Evolutionary conservation across 2,113 vertebrate species (phyloP), one percentile per base, ranked within the genome.

Genomic region (Heliornis fulica): DNA sequence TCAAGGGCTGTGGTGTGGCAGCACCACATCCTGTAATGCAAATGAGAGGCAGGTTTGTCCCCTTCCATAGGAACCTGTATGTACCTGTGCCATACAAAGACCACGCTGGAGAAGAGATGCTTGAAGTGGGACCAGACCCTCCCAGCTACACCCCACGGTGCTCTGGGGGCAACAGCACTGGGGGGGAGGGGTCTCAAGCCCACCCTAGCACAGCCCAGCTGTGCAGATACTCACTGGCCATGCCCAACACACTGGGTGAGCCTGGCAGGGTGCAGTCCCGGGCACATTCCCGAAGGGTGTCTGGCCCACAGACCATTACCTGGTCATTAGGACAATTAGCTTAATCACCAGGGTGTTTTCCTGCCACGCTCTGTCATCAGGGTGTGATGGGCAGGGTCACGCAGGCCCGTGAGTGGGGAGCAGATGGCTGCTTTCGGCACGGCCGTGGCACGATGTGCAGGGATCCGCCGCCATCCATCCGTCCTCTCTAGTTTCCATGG

Each of bases 401-500:
- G 31, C 1, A 41, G 71, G 50, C 32, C 2, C 12, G 38, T 18
- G 50, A 64, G 71, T 16, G 48, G 65, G 66, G 83, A 90, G 93
- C 63, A 64, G 81, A 20, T 45, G 38, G 54, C 38, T 57, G 64
- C 64, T 32, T 41, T 59, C 84, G 0, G 0, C 63, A 21, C 7
- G 15, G 68, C 65, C 12, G 41, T 94, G 84, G 91, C 90, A 46
- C n/a, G 60, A 43, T 60, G 76, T 70, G 91, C 89, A 81, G 74
- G 90, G 94, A 93, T 87, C 83, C 5, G 15, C 51, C 14, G 6
- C 92, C 61, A 54, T 84, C 68, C 72, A 50, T 89, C 79, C 70
- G 14, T 83, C 60, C 63, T 43, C 68, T 54, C 48, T 78, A 61
- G 98, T 98, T 97, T 91, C 97, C 97, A 96, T 97, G 96, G 97